A percentile compares a stretch with the other conserved stretches of the same genome.
phyloP scores from a whole-genome alignment of 2,797 vertebrate genomes.

The Astyanax mexicanus region DNA sequence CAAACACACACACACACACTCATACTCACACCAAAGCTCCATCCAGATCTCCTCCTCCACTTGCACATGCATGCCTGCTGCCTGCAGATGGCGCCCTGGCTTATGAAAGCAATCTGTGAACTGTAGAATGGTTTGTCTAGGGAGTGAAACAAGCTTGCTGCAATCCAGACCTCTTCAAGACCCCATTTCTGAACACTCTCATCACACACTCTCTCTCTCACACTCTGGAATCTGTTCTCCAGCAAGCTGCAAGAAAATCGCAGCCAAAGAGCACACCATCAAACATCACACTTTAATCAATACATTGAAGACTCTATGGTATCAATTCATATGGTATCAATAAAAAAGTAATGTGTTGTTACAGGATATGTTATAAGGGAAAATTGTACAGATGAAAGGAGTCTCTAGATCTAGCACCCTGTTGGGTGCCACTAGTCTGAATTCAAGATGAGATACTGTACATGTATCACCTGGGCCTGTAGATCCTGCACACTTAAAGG shows the following conservation, averaged over 20 bases:
- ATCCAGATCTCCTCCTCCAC: constrained; percentile 20
- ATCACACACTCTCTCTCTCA: not conserved
- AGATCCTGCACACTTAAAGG: no score
- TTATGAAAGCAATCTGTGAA: not conserved
- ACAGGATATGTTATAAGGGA: no score
- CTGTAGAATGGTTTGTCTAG: not conserved
- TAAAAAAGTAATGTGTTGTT: no score
- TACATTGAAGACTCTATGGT: not conserved
- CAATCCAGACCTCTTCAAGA: not conserved
- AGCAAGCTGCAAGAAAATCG: not conserved
- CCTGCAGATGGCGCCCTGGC: constrained; percentile 3
- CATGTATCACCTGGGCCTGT: no score
- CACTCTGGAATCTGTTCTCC: not conserved
- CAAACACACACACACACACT: no score
- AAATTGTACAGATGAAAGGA: no score
- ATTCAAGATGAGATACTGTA: no score
- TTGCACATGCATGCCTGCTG: constrained; percentile 1
- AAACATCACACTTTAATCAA: no score
- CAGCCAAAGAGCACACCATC: not conserved
- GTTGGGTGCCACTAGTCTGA: no score
- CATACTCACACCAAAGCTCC: constrained; percentile 1
- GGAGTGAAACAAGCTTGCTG: not conserved
- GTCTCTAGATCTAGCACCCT: no score
- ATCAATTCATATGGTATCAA: no score
- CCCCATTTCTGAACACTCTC: not conserved